phyloP scores from a whole-genome alignment of 2,888 invertebrate species.

The Homarus gammarus region DNA sequence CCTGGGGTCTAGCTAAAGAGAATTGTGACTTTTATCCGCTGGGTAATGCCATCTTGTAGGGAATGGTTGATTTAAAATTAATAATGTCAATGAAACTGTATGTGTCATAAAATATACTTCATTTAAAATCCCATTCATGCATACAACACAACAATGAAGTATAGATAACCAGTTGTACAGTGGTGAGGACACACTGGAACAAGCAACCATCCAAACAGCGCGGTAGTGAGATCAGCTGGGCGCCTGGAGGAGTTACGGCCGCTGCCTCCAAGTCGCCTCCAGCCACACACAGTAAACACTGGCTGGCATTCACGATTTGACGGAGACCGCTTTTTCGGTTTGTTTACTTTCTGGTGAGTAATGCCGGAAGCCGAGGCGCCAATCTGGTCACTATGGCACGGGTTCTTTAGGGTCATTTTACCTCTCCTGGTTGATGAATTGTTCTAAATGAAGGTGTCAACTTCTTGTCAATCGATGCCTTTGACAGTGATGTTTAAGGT shows the following conservation, averaged over 20 bases:
- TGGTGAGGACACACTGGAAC: background rate
- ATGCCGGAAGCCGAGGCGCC: background rate
- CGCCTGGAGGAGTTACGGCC: constrained; percentile 57
- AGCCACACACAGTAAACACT: constrained; percentile 25
- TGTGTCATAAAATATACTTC: no score
- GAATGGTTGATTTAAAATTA: no score
- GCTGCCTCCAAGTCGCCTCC: constrained; percentile 17
- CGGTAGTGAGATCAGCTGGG: constrained; percentile 41
- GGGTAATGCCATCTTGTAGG: no score
- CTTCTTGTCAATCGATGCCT: background rate
- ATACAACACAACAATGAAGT: no score
- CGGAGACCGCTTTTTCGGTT: constrained; percentile 14
- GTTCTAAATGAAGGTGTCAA: constrained; percentile 19
- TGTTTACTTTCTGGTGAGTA: background rate
- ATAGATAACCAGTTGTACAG: no score
- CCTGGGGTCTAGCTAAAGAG: no score
- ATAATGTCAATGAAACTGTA: no score
- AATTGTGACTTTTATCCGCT: no score
- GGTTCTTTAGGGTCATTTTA: background rate
- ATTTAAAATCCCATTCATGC: no score
- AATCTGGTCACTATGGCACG: background rate
- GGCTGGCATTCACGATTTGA: constrained; percentile 28
- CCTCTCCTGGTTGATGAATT: background rate
- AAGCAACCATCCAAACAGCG: constrained; percentile 13
- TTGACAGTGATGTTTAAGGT: background rate